Evolutionary conservation across 2,797 vertebrate species (phyloP).

Genomic region (Phyllotis vaccarum): DNA sequence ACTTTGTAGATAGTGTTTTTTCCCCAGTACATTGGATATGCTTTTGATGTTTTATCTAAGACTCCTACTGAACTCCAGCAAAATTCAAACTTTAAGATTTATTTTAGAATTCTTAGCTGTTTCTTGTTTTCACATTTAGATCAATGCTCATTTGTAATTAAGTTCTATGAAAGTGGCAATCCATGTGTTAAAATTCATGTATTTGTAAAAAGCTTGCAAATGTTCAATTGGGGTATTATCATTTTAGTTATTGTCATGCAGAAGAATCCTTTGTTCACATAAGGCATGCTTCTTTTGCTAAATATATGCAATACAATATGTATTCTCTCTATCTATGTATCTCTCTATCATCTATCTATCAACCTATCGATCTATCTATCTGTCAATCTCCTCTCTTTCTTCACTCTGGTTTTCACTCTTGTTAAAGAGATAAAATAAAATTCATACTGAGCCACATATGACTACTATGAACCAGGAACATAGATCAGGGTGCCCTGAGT

Average conservation of each 20-base stretch:
- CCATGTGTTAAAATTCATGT: not conserved
- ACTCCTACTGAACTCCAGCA: not conserved
- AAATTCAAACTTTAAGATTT: not conserved
- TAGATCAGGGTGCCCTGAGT: not conserved
- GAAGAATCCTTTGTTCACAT: not conserved
- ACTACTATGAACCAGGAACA: not conserved
- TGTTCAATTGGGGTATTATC: not conserved
- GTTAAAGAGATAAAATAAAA: not conserved
- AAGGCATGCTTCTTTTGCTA: not conserved
- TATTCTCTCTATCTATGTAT: not conserved
- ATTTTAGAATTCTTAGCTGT: not conserved
- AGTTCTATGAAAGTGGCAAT: not conserved
- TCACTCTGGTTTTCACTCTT: not conserved
- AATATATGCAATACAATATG: not conserved
- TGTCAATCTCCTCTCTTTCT: not conserved
- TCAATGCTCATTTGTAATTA: not conserved
- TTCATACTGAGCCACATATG: not conserved
- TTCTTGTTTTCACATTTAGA: not conserved
- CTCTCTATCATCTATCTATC: not conserved
- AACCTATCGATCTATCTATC: no score
- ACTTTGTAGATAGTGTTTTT: not conserved
- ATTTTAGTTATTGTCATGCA: not conserved
- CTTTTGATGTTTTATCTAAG: conserved; percentile 8
- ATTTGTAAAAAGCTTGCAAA: not conserved
- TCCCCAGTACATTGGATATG: not conserved